A percentile compares a stretch with the other conserved stretches of the same genome.
phyloP scores from a whole-genome alignment of 2,113 vertebrate species.

The Daboia siamensis region DNA sequence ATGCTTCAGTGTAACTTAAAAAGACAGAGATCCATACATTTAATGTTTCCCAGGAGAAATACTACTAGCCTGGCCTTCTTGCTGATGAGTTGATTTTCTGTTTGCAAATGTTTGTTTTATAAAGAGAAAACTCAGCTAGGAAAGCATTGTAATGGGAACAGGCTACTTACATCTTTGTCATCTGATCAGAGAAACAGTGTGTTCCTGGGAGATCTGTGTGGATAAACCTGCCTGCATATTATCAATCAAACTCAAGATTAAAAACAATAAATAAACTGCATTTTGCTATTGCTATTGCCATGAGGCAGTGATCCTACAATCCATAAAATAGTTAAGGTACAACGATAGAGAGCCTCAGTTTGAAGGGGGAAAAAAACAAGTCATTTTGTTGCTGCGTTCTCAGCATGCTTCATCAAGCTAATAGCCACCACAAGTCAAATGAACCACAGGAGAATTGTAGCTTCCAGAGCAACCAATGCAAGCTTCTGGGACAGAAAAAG shows the following conservation, averaged over 20 bases:
- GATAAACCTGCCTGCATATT: neutral
- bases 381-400: neutral
- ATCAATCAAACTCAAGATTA: neutral
- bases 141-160: neutral
- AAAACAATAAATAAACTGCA: neutral
- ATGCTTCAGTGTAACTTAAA: neutral
- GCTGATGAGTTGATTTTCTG: neutral
- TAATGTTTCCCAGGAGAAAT: neutral
- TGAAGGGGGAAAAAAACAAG: neutral
- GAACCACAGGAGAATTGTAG: neutral
- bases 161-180: neutral
- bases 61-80: neutral
- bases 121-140: neutral
- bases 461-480: neutral
- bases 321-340: neutral
- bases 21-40: neutral
- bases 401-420: neutral
- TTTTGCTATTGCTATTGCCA: neutral
- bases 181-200: neutral
- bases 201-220: neutral
- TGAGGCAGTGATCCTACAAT: neutral
- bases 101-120: neutral
- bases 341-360: neutral
- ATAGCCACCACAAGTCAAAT: neutral
- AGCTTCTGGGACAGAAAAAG: neutral